phyloP scores from a whole-genome alignment of 2,797 vertebrate genomes.

The Thripadectes ignobilis region DNA sequence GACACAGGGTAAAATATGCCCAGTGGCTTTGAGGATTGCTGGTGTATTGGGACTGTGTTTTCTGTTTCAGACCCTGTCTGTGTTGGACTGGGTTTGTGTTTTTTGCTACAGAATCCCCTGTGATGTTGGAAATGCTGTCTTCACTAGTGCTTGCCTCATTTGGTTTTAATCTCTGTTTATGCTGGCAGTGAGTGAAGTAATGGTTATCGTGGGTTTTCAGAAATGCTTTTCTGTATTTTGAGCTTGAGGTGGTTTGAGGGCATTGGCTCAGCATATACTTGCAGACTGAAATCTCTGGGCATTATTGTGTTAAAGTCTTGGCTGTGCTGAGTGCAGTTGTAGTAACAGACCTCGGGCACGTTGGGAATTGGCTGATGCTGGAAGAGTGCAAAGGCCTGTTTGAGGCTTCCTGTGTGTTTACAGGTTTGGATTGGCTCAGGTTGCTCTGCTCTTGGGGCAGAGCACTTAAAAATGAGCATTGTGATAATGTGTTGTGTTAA shows the following conservation, averaged over 20 bases:
- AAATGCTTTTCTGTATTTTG: not conserved
- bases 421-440: not conserved
- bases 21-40: not conserved
- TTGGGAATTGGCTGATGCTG: not conserved
- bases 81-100: not conserved
- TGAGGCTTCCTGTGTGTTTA: not conserved
- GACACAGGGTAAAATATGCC: not conserved
- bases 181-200: not conserved
- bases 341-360: not conserved
- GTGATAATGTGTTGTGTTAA: not conserved
- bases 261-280: not conserved
- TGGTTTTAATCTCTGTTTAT: not conserved
- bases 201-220: not conserved
- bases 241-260: not conserved
- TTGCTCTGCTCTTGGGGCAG: not conserved
- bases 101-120: not conserved
- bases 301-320: not conserved
- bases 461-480: not conserved
- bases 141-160: not conserved
- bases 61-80: accelerated
- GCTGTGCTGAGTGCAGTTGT: not conserved
- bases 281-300: not conserved
- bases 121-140: not conserved
- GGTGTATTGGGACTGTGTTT: not conserved
- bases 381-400: not conserved